Base-by-base conservation (phyloP, 2,113 vertebrate species). In the Mola mola region DNA sequence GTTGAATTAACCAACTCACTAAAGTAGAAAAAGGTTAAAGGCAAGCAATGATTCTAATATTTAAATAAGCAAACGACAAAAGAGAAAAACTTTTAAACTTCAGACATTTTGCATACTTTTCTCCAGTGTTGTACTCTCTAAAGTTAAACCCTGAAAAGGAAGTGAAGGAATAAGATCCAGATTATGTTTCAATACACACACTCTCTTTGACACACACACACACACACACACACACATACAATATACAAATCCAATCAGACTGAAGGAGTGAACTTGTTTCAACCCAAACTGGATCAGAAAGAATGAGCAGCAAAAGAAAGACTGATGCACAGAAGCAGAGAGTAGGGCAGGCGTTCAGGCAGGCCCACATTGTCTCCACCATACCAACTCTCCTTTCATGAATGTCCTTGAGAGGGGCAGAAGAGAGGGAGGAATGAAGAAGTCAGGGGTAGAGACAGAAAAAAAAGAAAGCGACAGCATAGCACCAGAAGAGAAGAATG, bases 401-500 rank as follows among this genome's bases (percentile, higher is more conserved):
- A 83, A 87, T 88, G 96, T 94, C 95, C 96, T 98, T 97, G 96
- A 95, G 92, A 91, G 91, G 90, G 93, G 94, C 93, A 88, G 55
- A 21, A 71, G 67, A 77, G 69, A 82, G 64, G 50, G 64, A 81
- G 74, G 64, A 74, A 75, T 47, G 63, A 76, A 75, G 71, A 79
- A 49, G 36, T 46, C 72, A 44, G 38, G 59, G 78, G 43, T 34
- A 68, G 65, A 86, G 66, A 84, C 46, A 52, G 47, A 47, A 47
- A 69, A 60, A 74, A 67, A 63, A 66, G 84, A 85, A 92, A 61
- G n/a, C n/a, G 65, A 50, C 47, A 63, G 24, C 36, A 29, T 20
- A 44, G 57, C 25, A 52, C 11, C 19, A 49, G 22, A 71, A 48
- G 34, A 74, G 42, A 44, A 60, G 25, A 70, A 70, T 11, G 5